phyloP scores from a whole-genome alignment of 2,888 invertebrate genomes.

The Dryomyza anilis region DNA sequence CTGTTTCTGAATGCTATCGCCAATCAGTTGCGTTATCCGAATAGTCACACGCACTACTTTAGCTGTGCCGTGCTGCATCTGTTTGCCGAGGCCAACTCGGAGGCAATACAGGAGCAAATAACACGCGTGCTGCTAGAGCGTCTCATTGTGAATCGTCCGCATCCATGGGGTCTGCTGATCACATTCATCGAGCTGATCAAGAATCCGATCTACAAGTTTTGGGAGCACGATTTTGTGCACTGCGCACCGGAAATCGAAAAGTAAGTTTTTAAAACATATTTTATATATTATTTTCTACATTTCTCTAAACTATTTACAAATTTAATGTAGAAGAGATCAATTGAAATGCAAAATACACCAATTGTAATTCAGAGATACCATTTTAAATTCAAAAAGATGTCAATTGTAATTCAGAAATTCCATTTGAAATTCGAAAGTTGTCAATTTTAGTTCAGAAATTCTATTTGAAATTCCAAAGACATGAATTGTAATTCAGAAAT shows the following conservation, averaged over 20 bases:
- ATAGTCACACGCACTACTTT: constrained; percentile 99
- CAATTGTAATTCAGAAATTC: too few relatives aligned
- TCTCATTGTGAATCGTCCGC: constrained; percentile 96
- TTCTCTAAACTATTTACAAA: too few relatives aligned
- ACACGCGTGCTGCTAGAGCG: constrained; percentile 94
- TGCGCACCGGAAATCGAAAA: constrained; percentile 99
- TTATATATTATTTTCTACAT: too few relatives aligned
- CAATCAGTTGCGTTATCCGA: constrained; percentile 98
- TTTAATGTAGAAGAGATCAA: too few relatives aligned
- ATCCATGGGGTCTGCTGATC: constrained; percentile 98
- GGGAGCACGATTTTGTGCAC: constrained; percentile 99
- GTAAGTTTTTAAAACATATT: constrained; percentile 68
- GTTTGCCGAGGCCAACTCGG: constrained; percentile 96
- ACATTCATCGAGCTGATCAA: constrained; percentile 99
- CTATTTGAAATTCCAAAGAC: too few relatives aligned
- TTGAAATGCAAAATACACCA: too few relatives aligned
- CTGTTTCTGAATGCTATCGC: constrained; percentile 98
- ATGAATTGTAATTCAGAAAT: neutral
- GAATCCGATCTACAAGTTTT: constrained; percentile 97
- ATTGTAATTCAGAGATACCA: too few relatives aligned
- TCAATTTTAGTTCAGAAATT: too few relatives aligned
- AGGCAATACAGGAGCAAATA: constrained; percentile 98
- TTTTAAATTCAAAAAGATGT: too few relatives aligned
- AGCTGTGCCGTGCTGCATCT: constrained; percentile 96
- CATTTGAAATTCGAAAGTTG: too few relatives aligned